Conservation (phyloP, 53 echinoderm and acorn worm species). For the Zoroaster sp. region DNA sequence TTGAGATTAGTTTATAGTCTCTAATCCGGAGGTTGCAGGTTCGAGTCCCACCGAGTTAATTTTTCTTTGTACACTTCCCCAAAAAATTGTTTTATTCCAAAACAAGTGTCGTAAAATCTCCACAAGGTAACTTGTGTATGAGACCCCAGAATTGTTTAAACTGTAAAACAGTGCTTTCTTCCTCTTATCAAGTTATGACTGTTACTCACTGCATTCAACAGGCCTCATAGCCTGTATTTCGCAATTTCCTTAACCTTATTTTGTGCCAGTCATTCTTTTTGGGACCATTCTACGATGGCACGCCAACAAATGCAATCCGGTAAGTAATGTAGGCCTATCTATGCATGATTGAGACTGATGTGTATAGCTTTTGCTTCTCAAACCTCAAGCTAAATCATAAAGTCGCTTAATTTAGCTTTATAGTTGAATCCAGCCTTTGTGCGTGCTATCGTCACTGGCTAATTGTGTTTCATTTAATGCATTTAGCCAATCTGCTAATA, state of each 20-base stretch:
- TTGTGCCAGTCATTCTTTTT: constrained; percentile 71
- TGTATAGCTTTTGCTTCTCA: neutral
- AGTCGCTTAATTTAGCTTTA: neutral
- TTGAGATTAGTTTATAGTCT: no score
- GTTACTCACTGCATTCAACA: constrained; percentile 7
- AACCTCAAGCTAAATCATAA: neutral
- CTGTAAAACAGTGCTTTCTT: neutral
- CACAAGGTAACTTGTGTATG: no score
- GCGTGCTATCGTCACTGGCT: neutral
- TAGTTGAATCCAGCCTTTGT: neutral
- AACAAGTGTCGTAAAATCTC: no score
- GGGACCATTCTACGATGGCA: constrained; percentile 74
- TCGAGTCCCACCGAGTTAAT: no score
- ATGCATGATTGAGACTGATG: neutral
- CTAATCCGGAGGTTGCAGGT: no score
- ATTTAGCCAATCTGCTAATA: neutral
- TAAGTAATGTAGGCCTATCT: constrained; percentile 29
- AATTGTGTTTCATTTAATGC: neutral
- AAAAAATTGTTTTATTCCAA: no score
- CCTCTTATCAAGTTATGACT: neutral
- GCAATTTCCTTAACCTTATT: constrained; percentile 51
- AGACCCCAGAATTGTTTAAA: no score
- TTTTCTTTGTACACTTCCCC: no score
- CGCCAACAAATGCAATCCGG: constrained; percentile 67
- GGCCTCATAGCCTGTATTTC: neutral